These are phyloP conservation scores for Podocnemis expansa DNA, from an alignment of 2,113 vertebrate genomes.

Conservation along the genomic window DNA sequence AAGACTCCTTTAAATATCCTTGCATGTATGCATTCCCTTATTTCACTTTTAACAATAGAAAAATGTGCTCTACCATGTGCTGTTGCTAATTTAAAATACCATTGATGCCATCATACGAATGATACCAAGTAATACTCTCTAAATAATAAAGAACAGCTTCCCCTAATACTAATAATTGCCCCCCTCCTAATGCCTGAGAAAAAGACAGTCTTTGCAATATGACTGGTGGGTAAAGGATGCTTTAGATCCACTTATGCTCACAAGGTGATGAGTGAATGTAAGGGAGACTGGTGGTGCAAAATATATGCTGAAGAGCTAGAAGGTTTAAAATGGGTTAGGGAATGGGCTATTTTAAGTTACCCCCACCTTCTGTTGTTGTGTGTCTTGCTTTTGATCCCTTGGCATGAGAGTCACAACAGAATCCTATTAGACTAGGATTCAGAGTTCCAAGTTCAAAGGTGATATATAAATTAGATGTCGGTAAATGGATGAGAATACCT, in stretches of 20 bases:
- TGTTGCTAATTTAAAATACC: background rate
- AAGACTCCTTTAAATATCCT: background rate
- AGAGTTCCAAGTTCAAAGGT: background rate
- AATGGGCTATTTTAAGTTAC: background rate
- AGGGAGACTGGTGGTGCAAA: accelerated
- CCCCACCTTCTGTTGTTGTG: accelerated
- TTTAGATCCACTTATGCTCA: background rate
- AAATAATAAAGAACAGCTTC: background rate
- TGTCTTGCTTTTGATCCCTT: background rate
- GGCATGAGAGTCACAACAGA: background rate
- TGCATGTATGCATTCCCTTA: background rate
- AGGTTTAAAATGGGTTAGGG: background rate
- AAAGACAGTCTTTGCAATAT: background rate
- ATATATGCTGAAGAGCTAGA: background rate
- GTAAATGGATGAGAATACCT: background rate
- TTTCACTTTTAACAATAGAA: background rate
- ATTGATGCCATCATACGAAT: accelerated
- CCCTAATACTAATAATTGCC: background rate
- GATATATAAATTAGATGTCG: background rate
- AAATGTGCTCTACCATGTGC: background rate
- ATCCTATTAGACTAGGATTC: no score
- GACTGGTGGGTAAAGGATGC: background rate
- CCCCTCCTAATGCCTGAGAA: background rate
- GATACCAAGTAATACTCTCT: background rate
- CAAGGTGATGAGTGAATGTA: background rate